Conservation (phyloP, 2,113 vertebrate genomes). For the Eulemur macaco region DNA sequence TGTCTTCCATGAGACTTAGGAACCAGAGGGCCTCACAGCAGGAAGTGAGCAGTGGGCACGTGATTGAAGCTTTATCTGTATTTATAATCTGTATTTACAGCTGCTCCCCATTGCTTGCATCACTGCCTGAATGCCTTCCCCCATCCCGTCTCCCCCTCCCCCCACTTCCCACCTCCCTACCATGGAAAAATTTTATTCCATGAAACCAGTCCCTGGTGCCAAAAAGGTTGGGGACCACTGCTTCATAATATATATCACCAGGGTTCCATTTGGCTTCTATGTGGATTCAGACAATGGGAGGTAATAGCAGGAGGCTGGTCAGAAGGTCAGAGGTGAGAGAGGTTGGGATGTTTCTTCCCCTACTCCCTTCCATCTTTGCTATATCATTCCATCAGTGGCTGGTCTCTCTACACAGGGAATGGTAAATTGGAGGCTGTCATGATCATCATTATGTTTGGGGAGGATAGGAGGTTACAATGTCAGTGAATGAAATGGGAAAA, state of each 20-base stretch:
- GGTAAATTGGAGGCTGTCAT: not conserved
- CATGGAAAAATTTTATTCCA: too few relatives aligned
- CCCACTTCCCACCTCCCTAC: too few relatives aligned
- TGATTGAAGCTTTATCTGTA: too few relatives aligned
- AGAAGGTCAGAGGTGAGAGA: not conserved
- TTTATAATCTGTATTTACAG: too few relatives aligned
- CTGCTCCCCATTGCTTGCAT: too few relatives aligned
- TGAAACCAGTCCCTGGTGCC: too few relatives aligned
- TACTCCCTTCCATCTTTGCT: not conserved
- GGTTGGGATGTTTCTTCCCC: not conserved
- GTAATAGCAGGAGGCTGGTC: not conserved
- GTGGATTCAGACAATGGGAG: not conserved
- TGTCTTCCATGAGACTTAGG: too few relatives aligned
- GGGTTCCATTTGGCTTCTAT: not conserved
- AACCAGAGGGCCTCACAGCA: too few relatives aligned
- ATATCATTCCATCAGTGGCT: not conserved
- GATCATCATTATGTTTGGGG: not conserved
- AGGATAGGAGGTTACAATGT: not conserved
- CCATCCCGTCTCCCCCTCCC: too few relatives aligned
- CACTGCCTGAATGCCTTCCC: too few relatives aligned
- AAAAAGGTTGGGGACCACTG: too few relatives aligned
- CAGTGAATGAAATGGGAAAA: not conserved
- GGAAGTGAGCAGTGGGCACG: too few relatives aligned
- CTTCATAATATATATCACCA: not conserved
- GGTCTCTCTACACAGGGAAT: not conserved